Evolutionary conservation across 2,888 invertebrate species (phyloP).

Genomic region (Andrena hattorfiana): DNA sequence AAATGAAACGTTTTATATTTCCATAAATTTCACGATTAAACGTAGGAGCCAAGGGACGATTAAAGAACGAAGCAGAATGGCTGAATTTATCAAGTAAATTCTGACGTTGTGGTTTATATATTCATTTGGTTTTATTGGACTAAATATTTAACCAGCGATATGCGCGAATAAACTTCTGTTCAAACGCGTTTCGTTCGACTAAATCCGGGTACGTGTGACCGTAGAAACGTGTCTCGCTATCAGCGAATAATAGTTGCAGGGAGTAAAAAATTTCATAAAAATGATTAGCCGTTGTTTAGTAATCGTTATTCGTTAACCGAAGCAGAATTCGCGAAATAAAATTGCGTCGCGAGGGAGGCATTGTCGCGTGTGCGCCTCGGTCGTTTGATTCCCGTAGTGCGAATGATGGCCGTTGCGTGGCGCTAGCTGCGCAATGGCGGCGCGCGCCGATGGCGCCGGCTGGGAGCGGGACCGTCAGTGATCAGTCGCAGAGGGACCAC

Average conservation of each 20-base stretch:
- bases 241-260: too few species aligned
- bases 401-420: slow-evolving; percentile 41
- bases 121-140: too few species aligned
- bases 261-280: too few species aligned
- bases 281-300: too few species aligned
- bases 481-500: slow-evolving; percentile 78
- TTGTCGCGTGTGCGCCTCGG: slow-evolving; percentile 48
- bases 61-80: neutral
- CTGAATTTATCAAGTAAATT: neutral
- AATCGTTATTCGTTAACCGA: too few species aligned
- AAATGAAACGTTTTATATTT: slow-evolving; percentile 53
- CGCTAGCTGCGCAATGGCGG: slow-evolving; percentile 61
- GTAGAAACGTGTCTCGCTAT: too few species aligned
- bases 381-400: slow-evolving; percentile 52
- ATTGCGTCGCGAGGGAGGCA: slow-evolving; percentile 17
- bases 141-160: too few species aligned
- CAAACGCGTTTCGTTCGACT: too few species aligned
- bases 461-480: slow-evolving; percentile 66
- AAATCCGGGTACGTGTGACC: too few species aligned
- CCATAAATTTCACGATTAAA: slow-evolving; percentile 45
- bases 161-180: too few species aligned
- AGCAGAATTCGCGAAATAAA: neutral
- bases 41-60: neutral
- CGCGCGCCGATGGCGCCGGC: slow-evolving; percentile 69
- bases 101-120: neutral